Conservation (phyloP, 2,113 vertebrate species). For the Engystomops pustulosus region DNA sequence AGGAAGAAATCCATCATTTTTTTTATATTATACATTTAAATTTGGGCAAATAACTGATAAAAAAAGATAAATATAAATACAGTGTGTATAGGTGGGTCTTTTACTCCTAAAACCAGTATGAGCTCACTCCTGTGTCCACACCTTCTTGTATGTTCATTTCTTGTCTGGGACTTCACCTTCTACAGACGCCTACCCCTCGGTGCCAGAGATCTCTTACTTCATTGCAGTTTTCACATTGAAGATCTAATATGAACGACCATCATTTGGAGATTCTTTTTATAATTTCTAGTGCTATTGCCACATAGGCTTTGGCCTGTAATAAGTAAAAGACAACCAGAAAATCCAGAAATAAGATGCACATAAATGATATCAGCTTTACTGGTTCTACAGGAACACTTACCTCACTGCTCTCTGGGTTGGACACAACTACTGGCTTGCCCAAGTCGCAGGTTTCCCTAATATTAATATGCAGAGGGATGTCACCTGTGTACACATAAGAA, state of each 20-base stretch:
- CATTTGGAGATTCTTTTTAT: conserved; percentile 33
- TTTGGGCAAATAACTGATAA: too few species aligned
- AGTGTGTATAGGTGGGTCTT: too few species aligned
- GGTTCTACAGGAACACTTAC: conserved; percentile 69
- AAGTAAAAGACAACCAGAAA: background rate
- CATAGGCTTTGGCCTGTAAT: conserved; percentile 44
- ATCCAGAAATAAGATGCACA: background rate
- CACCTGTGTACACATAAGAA: conserved; percentile 75
- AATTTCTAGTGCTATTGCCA: conserved; percentile 40
- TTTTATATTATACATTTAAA: too few species aligned
- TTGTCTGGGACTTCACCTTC: background rate
- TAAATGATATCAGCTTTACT: background rate
- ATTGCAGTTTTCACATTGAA: too few species aligned
- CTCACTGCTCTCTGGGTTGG: conserved; percentile 86
- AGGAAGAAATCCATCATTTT: too few species aligned
- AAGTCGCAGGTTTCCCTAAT: conserved; percentile 90
- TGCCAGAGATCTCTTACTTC: too few species aligned
- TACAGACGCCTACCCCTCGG: background rate
- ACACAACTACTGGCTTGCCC: conserved; percentile 90
- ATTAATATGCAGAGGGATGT: conserved; percentile 90
- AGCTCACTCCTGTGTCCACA: background rate
- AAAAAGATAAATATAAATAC: too few species aligned
- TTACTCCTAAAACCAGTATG: background rate
- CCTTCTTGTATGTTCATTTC: too few species aligned
- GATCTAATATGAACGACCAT: too few species aligned